Evolutionary conservation across 1,140 invertebrate species (phyloP), one percentile per base, ranked within the genome.

Genomic region (Tetramorium parvispinum): DNA sequence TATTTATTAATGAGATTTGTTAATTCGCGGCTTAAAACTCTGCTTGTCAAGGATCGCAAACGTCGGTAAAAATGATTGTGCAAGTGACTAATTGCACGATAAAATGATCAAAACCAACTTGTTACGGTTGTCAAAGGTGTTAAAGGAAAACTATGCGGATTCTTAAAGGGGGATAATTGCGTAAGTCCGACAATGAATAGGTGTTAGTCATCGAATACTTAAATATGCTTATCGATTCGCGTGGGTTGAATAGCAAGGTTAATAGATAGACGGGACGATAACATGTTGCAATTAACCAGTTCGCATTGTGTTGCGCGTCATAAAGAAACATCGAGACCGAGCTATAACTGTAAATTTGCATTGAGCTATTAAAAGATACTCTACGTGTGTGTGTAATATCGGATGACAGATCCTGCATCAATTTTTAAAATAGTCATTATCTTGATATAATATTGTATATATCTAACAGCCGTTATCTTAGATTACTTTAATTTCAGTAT

Each of bases 211-310:
- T 77, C 70, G 66, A 21, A 43, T 49, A 55, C 37, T 85, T 85
- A 46, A 85, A 75, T 83, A 85, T 49, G 78, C 65, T 82, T 57
- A 78, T 86, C 59, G 81, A 70, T 61, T 82, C 82, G 46, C 43
- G 78, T 73, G 37, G 85, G 85, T 51, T 46, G 66, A 66, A 76
- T 61, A 46, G 61, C 85, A 90, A 89, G 89, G 85, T 76, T 85
- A 75, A 76, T 53, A 77, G 86, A 86, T 86, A 65, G 61, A 57
- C 73, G 32, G 24, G 78, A 77, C 21, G 88, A 90, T 89, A 89
- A 81, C 40, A 24, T 61, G 81, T 61, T 71, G 75, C 73, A 85
- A 89, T 85, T 66, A 57, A 55, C 63, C 49, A 87, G 57, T 78
- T 77, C 43, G 63, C 83, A 88, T 89, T 88, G 88, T 89, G 73